Base-by-base conservation (phyloP, 2,888 invertebrate genomes). In the Linyphia triangularis region DNA sequence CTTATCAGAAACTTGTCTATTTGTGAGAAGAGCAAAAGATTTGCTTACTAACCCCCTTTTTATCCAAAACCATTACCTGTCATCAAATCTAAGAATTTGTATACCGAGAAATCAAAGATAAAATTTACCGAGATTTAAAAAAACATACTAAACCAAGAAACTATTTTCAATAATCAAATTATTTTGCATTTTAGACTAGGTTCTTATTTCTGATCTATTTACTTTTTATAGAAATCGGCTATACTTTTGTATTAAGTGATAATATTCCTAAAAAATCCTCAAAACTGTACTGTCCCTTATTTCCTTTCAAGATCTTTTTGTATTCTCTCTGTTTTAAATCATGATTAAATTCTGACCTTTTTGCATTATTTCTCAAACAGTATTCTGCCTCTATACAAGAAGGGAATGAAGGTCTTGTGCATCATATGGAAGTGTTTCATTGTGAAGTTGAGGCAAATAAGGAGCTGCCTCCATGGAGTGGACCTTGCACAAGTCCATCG, bases 341-440 rank as follows among this genome's bases (percentile, higher is more conserved):
- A n/a, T n/a, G n/a, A n/a, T n/a, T n/a, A n/a, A n/a, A n/a, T n/a
- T n/a, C n/a, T n/a, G n/a, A n/a, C n/a, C n/a, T n/a, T n/a, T n/a
- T n/a, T n/a, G n/a, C n/a, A n/a, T n/a, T n/a, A n/a, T n/a, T n/a
- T n/a, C n/a, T n/a, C n/a, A n/a, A 93, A 70, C 93, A 97, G 96
- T 99, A 97, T 92, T 97, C 98, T 92, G 95, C 98, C 0, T 94
- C 95, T 0, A 96, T 99, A 82, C 95, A 96, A 67, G 92, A 93
- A 88, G 96, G 95, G 0, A 97, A 96, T 91, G 96, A 97, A 92
- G 96, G 96, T 26, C 92, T 99, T 28, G 98, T 99, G 0, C 99
- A 99, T 93, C 99, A 99, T 93, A 98, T 99, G 97, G 99, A 99
- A 94, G 95, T 99, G 0, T 99, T 98, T 92, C 97, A 99, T 92